Base-by-base conservation (phyloP, 1,140 invertebrate genomes). In the Thaumetopoea pityocampa region DNA sequence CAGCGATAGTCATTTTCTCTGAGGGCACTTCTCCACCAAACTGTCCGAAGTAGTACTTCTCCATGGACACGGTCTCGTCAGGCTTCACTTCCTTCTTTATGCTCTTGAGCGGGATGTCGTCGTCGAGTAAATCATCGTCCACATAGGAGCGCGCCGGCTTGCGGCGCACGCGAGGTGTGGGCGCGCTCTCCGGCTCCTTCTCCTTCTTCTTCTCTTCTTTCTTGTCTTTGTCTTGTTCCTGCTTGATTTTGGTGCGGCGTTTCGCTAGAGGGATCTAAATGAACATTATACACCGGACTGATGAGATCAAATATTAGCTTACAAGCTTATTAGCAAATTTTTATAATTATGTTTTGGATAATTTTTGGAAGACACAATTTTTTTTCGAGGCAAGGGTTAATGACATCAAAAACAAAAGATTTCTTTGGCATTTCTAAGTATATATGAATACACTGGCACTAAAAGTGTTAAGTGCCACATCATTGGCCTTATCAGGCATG, bases 11-110 rank as follows among this genome's bases (percentile, higher is more conserved):
- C 6, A 66, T 33, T 41, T 52, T 65, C 49, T 57, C 51, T 1
- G 26, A n/a, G 0, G 46, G 29, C 0, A 40, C 48, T 3, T 71
- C 53, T 0, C 80, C 79, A 3, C 72, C 76, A 2, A 86, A 66
- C 33, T 87, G 87, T 7, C 89, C 89, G 53, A 89, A 90, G 67
- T 90, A 90, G 54, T 88, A 89, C 23, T 85, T 73, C 54, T 90
- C 89, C 38, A 84, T 62, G 1, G 80, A 79, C 3, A 81, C 77
- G 0, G 70, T 81, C 27, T 80, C 69, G 15, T 84, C 77, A 0
- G 69, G 73, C 14, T 69, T 71, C 5, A 66, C 50, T 26, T 85
- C 85, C 51, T 85, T 85, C 55, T 85, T 86, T 37, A 86, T 86
- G 34, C 46, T 67, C 54, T 84, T 83, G 2, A 83, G 64, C n/a